Percentiles rank a stretch among this genome's conserved stretches.
Conservation (phyloP, 2,113 vertebrate species). For the Hemibagrus wyckioides region DNA sequence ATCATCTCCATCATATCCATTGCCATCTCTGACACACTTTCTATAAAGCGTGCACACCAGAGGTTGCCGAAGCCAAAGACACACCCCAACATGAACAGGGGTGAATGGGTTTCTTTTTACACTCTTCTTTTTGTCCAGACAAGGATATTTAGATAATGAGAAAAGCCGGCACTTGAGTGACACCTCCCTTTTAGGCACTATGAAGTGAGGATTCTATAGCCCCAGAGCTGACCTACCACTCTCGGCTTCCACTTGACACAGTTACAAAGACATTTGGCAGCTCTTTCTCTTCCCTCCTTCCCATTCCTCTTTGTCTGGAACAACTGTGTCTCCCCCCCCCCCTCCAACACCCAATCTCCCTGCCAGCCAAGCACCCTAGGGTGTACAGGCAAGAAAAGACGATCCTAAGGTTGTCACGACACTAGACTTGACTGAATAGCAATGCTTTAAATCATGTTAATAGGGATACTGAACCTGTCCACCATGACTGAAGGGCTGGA, state of each 20-base stretch:
- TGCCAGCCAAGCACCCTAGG: slow-evolving; percentile 61
- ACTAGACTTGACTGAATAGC: slow-evolving; percentile 64
- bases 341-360: slow-evolving; percentile 61
- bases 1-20: slow-evolving; percentile 8
- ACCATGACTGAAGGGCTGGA: slow-evolving; percentile 43
- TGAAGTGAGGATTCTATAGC: slow-evolving; percentile 62
- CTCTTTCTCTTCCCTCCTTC: slow-evolving; percentile 59
- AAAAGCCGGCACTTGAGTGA: slow-evolving; percentile 64
- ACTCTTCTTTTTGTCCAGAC: slow-evolving; percentile 6
- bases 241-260: slow-evolving; percentile 68
- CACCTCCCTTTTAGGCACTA: slow-evolving; percentile 61
- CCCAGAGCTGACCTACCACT: slow-evolving; percentile 62
- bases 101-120: slow-evolving; percentile 34
- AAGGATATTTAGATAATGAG: slow-evolving; percentile 64
- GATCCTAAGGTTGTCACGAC: slow-evolving; percentile 68
- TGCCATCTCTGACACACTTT: slow-evolving; percentile 1
- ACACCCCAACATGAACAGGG: slow-evolving; percentile 27
- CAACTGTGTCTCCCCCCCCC: slow-evolving; percentile 56
- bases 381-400: slow-evolving; percentile 64
- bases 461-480: slow-evolving; percentile 53
- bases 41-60: background rate
- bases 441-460: slow-evolving; percentile 64
- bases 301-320: slow-evolving; percentile 70
- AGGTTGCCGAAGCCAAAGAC: slow-evolving; percentile 7
- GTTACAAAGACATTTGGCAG: slow-evolving; percentile 65